phyloP scores from a whole-genome alignment of 2,888 invertebrate genomes.

The Drosophila parthenogenetica region DNA sequence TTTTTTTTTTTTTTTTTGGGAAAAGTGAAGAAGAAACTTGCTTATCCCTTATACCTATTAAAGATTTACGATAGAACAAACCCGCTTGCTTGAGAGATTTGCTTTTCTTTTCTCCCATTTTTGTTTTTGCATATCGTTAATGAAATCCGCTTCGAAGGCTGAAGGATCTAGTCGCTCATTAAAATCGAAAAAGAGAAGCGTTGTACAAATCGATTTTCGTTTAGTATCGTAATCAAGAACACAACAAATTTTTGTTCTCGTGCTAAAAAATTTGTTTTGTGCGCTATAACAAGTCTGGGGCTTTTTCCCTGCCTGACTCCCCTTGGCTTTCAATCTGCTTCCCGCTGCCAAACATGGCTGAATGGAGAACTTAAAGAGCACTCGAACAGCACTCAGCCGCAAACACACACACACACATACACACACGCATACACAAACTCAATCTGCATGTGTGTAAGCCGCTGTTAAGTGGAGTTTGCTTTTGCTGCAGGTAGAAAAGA shows the following conservation, averaged over 20 bases:
- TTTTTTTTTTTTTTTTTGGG: not conserved
- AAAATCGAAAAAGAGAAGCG: conserved; percentile 60
- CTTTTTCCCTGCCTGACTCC: not conserved
- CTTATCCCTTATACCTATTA: conserved; percentile 15
- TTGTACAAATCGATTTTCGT: conserved; percentile 77
- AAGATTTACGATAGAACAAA: conserved; percentile 28
- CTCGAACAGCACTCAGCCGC: conserved; percentile 77
- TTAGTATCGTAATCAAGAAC: conserved; percentile 79
- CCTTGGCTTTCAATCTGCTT: conserved; percentile 10
- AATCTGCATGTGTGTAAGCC: conserved; percentile 58
- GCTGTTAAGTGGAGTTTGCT: conserved; percentile 73
- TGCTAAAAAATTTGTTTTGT: conserved; percentile 78
- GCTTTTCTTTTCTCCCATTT: not conserved
- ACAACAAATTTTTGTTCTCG: conserved; percentile 70
- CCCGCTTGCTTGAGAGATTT: conserved; percentile 9
- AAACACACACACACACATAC: conserved; percentile 48
- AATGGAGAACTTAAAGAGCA: conserved; percentile 80
- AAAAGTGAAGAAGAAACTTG: not conserved
- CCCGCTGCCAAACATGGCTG: conserved; percentile 50
- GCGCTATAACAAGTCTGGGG: conserved; percentile 72
- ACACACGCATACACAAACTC: conserved; percentile 32
- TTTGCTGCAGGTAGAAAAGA: conserved; percentile 52
- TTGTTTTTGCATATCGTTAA: conserved; percentile 63
- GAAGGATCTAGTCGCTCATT: conserved; percentile 64
- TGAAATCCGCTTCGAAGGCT: conserved; percentile 47